phyloP scores from a whole-genome alignment of 2,888 invertebrate genomes.

The Parnassius apollo region DNA sequence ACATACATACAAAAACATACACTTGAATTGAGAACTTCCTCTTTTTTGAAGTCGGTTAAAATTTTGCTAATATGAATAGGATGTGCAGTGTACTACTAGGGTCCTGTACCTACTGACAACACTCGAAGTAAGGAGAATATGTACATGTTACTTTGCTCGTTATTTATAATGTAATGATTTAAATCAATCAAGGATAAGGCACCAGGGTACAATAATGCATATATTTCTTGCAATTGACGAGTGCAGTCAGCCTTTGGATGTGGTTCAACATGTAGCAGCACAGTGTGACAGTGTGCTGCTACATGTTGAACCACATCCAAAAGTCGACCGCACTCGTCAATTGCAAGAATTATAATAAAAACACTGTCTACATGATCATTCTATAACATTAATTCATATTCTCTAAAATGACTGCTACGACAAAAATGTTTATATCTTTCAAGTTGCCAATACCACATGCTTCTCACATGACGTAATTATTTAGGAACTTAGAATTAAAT shows the following conservation, averaged over 20 bases:
- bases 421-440: slow-evolving; percentile 1
- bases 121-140: not conserved
- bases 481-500: slow-evolving; percentile 4
- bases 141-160: too few species aligned
- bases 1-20: too few species aligned
- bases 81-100: not conserved
- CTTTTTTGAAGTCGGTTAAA: too few species aligned
- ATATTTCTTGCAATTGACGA: too few species aligned
- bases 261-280: too few species aligned
- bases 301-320: too few species aligned
- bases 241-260: too few species aligned
- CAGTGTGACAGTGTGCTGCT: too few species aligned
- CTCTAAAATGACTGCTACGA: slow-evolving; percentile 9
- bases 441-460: not conserved
- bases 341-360: too few species aligned
- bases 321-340: too few species aligned
- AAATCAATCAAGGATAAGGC: slow-evolving; percentile 58
- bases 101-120: not conserved
- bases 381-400: not conserved
- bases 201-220: slow-evolving; percentile 44
- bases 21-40: too few species aligned
- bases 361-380: not conserved
- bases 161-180: not conserved
- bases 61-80: not conserved
- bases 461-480: not conserved